Base-by-base conservation (phyloP, 2,888 invertebrate genomes). In the Vesta saturnalis region DNA sequence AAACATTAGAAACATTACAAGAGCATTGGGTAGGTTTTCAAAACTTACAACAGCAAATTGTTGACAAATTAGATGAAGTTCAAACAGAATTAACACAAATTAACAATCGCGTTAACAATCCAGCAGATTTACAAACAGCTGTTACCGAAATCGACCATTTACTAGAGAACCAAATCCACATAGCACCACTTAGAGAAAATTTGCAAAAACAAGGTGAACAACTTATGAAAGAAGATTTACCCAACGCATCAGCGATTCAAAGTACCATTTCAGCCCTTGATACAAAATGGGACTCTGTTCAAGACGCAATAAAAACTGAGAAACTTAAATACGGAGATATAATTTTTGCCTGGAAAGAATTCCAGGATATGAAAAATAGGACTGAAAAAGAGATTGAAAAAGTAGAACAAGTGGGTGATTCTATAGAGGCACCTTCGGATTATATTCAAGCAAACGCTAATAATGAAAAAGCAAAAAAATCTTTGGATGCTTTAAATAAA, bases 21-120 rank as follows among this genome's bases (percentile, higher is more conserved):
- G 88, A 90, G 16, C 88, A 92, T 68, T 94, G 94, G 91, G 89
- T 91, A 69, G 90, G 92, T 73, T 96, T 96, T 82, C 89, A 91
- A 74, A 84, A 89, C 6, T 85, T 92, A 64, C 92, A 95, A 76
- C 89, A 91, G 70, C 88, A 90, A 72, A 86, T 95, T 35, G 87
- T 88, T 0, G 86, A 91, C 76, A 88, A 90, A 16, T 85, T 94
- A 64, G 86, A 91, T 63, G 85, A 85, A 52, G 87, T 88, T 0
- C 89, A 90, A 77, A 82, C 85, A 0, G 84, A 85, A 49, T 80
- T 91, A 0, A 87, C 87, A 75, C 86, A 87, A 64, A 87, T 90
- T 78, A 85, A 88, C 15, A 86, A 86, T 61, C 79, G 80, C 14
- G 84, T 86, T 0, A 83, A 84, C 47, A 83, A 82, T n/a, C 85